A percentile compares a stretch with the other conserved stretches of the same genome.
Conservation (phyloP, 2,797 vertebrate species). For the Leptodactylus fallax region DNA sequence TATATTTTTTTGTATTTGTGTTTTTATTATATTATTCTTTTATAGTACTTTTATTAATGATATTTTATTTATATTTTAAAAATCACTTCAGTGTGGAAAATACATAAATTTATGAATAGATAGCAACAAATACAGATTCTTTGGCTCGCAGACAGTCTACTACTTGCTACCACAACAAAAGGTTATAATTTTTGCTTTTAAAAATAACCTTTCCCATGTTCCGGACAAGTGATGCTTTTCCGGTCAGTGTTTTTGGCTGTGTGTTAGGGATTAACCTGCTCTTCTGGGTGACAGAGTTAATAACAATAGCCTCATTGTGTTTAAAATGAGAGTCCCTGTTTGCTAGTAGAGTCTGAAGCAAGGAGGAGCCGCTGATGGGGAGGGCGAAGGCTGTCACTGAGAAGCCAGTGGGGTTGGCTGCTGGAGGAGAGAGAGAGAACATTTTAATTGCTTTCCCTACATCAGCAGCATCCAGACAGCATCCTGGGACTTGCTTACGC, state of each 20-base stretch:
- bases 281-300: not conserved
- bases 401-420: conserved; percentile 32
- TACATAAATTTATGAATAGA: not conserved
- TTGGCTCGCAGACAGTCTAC: not conserved
- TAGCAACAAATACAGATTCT: not conserved
- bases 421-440: conserved; percentile 54
- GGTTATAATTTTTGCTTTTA: not conserved
- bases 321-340: conserved; percentile 52
- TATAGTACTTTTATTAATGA: not conserved
- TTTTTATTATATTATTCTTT: not conserved
- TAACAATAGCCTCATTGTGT: conserved; percentile 56
- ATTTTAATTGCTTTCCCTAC: conserved; percentile 70
- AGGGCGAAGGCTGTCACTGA: conserved; percentile 52
- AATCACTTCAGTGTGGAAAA: not conserved
- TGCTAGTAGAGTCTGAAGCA: conserved; percentile 69
- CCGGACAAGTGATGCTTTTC: not conserved
- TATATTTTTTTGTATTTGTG: no score
- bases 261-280: not conserved
- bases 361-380: conserved; percentile 60
- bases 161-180: not conserved
- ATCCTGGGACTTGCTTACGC: conserved; percentile 81
- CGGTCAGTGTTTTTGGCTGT: not conserved
- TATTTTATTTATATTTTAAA: not conserved
- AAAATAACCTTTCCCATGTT: not conserved
- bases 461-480: conserved; percentile 76